phyloP scores from a whole-genome alignment of 2,113 vertebrate species.

The Thermophis baileyi region DNA sequence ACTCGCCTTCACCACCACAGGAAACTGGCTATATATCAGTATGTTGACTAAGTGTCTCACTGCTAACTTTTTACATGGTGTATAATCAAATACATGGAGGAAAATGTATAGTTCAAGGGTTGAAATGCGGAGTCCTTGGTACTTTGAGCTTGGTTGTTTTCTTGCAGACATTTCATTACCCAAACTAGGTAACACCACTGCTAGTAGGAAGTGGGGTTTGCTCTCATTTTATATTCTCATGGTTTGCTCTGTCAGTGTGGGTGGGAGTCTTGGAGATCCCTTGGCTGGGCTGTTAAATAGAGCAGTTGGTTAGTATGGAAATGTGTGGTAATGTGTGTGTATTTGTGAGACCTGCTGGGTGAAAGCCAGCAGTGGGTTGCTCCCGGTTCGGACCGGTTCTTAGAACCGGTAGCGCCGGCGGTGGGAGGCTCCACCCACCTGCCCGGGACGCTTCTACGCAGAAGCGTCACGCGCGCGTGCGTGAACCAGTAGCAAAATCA shows the following conservation, averaged over 20 bases:
- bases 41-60: not conserved
- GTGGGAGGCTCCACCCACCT: no score
- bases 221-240: not conserved
- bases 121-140: not conserved
- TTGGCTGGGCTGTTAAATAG: not conserved
- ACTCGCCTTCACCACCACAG: not conserved
- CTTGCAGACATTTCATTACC: not conserved
- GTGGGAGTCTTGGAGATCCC: not conserved
- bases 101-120: not conserved
- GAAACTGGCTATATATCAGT: not conserved
- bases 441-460: no score
- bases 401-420: no score
- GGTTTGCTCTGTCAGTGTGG: not conserved
- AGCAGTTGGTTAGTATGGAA: not conserved
- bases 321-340: not conserved
- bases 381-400: no score
- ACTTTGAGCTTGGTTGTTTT: not conserved
- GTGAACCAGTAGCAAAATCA: no score
- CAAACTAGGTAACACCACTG: not conserved
- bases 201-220: not conserved
- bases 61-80: not conserved
- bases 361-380: no score
- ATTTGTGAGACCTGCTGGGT: not conserved
- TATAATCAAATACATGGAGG: not conserved
- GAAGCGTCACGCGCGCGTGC: no score